Conservation (phyloP, 64 coral and sea anemone species). For the Hydrozoanthus tunicans region DNA sequence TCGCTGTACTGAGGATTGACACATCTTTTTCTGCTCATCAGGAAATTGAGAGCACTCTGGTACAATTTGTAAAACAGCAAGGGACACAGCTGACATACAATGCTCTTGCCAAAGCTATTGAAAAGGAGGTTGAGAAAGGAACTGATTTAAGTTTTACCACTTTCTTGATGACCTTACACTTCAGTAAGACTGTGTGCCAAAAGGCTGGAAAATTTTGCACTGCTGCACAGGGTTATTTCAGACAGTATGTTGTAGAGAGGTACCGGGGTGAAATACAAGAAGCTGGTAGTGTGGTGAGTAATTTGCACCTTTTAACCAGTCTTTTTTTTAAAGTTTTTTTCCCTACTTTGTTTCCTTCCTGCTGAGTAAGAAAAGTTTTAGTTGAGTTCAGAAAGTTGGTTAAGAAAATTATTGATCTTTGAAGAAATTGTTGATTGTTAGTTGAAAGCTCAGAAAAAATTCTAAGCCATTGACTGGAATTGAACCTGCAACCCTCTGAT, state of each 20-base stretch:
- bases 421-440: too few relatives aligned
- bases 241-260: conserved; percentile 10
- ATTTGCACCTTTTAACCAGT: too few relatives aligned
- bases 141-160: conserved; percentile 21
- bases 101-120: background rate
- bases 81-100: conserved; percentile 17
- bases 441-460: too few relatives aligned
- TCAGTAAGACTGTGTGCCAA: background rate
- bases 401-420: too few relatives aligned
- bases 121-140: conserved; percentile 23
- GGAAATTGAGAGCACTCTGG: conserved; percentile 1
- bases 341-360: too few relatives aligned
- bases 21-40: background rate
- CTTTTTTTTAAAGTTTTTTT: too few relatives aligned
- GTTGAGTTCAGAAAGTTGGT: too few relatives aligned
- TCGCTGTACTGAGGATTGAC: background rate
- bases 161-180: conserved; percentile 38
- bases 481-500: too few relatives aligned
- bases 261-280: background rate
- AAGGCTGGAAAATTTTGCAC: conserved; percentile 2
- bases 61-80: background rate
- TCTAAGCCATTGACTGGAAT: too few relatives aligned
- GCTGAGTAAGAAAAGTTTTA: too few relatives aligned
- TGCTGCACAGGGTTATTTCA: background rate
- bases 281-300: conserved; percentile 46